Evolutionary conservation across 2,888 invertebrate genomes (phyloP).

Genomic region (Girardia tigrina): DNA sequence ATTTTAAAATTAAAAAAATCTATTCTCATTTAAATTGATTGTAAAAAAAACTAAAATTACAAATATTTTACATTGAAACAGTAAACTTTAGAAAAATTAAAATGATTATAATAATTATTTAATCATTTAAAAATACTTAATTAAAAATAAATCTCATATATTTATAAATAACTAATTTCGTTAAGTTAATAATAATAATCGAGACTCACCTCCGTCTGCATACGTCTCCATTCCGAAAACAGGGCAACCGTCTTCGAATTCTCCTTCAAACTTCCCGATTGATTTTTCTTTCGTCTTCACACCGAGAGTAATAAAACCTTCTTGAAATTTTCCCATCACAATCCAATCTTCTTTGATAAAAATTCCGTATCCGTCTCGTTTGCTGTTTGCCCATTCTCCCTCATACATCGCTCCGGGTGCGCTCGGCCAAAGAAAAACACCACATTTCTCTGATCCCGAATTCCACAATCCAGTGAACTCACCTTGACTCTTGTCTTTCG

Average conservation of each 20-base stretch:
- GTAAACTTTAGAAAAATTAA: neutral
- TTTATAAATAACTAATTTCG: constrained; percentile 46
- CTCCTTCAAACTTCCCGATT: constrained; percentile 32
- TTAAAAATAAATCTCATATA: neutral
- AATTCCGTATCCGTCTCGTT: constrained; percentile 28
- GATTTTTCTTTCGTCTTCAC: constrained; percentile 33
- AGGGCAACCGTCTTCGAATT: constrained; percentile 30
- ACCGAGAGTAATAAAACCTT: constrained; percentile 29
- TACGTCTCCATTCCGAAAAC: constrained; percentile 34
- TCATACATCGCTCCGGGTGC: constrained; percentile 35
- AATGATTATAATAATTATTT: neutral
- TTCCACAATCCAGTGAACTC: constrained; percentile 34
- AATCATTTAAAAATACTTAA: constrained; percentile 27
- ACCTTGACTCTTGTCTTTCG: constrained; percentile 34
- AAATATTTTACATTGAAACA: no score
- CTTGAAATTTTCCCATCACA: constrained; percentile 34
- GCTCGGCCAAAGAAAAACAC: constrained; percentile 32
- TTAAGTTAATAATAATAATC: neutral
- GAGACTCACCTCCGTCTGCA: constrained; percentile 32
- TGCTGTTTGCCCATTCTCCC: constrained; percentile 29
- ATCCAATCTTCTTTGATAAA: constrained; percentile 33
- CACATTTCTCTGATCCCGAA: constrained; percentile 32
- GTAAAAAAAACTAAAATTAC: no score
- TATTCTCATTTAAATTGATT: no score
- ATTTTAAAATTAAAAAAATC: no score